A percentile compares a stretch with the other conserved stretches of the same genome.
Conservation (phyloP, 2,113 vertebrate species). For the Cottus gobio region DNA sequence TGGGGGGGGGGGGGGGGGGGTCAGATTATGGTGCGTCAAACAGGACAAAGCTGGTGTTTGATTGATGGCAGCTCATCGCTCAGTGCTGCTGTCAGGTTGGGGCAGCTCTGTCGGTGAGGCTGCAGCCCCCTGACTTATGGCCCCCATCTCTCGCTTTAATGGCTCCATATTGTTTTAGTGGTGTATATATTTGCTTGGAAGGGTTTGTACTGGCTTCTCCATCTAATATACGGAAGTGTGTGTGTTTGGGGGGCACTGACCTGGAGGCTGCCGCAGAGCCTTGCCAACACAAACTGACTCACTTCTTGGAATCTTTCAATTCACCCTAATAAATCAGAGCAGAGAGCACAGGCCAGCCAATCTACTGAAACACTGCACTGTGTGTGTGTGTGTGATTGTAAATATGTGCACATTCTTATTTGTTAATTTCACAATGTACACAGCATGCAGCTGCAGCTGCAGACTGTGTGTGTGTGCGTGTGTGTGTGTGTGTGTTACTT, state of each 20-base stretch:
- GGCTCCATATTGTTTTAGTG: conserved; percentile 41
- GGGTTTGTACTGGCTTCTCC: conserved; percentile 12
- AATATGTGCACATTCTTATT: conserved; percentile 3
- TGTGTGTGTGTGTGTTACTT: neutral
- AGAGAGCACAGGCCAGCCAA: conserved; percentile 31
- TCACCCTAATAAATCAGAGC: conserved; percentile 68
- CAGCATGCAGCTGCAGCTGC: neutral
- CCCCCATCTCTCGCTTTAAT: conserved; percentile 20
- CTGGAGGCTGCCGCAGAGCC: conserved; percentile 36
- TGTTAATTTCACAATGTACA: conserved; percentile 5
- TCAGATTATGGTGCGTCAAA: neutral
- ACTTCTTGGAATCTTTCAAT: conserved; percentile 69
- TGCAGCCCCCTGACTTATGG: conserved; percentile 13
- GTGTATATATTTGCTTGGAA: conserved; percentile 22
- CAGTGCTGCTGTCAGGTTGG: neutral
- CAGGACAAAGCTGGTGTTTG: conserved; percentile 6
- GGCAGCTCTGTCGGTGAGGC: conserved; percentile 1
- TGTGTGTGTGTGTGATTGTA: neutral
- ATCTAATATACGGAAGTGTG: conserved; percentile 36
- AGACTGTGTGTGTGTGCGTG: neutral
- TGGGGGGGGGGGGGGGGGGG: too few relatives aligned
- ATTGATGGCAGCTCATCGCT: conserved; percentile 25
- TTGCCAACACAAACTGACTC: conserved; percentile 70
- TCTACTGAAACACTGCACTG: conserved; percentile 52
- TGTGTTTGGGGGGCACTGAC: conserved; percentile 17